Conservation (phyloP, 1,140 invertebrate species). For the Orchestia grillus region DNA sequence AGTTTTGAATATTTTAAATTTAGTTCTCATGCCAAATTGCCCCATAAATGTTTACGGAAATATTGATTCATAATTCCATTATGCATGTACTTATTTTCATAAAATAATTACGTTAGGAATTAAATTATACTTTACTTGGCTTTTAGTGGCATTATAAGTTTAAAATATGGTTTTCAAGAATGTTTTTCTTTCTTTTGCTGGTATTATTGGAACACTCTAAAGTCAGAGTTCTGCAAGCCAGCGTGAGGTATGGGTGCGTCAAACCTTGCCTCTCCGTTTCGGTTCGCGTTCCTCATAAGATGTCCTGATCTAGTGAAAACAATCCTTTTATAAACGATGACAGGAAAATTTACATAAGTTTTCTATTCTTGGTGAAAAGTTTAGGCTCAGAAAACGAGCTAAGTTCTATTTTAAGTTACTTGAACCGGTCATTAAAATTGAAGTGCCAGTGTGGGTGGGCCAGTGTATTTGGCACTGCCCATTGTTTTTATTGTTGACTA, state of each 20-base stretch:
- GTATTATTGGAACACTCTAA: slow-evolving; percentile 36
- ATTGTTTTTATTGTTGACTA: slow-evolving; percentile 10
- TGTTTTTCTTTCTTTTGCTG: not conserved
- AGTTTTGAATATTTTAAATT: not conserved
- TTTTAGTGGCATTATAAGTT: not conserved
- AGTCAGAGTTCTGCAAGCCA: slow-evolving; percentile 27
- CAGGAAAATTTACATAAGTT: slow-evolving; percentile 49
- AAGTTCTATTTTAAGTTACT: slow-evolving; percentile 23
- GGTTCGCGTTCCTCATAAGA: not conserved
- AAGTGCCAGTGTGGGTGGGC: slow-evolving; percentile 53
- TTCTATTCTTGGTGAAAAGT: not conserved
- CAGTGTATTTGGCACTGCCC: slow-evolving; percentile 36
- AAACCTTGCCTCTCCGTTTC: slow-evolving; percentile 26
- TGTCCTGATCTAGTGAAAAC: slow-evolving; percentile 10
- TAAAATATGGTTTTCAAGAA: not conserved
- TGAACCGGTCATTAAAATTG: slow-evolving; percentile 48
- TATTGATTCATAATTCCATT: not conserved
- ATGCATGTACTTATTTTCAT: not conserved
- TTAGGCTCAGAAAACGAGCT: not conserved
- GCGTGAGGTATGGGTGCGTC: slow-evolving; percentile 42
- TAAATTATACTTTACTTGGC: not conserved
- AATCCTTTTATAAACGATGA: slow-evolving; percentile 2
- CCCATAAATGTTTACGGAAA: not conserved
- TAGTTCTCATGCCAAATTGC: not conserved
- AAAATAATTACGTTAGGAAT: not conserved